These are phyloP conservation scores for Deilephila porcellus DNA, from an alignment of 2,888 invertebrate species.

Conservation along the genomic window DNA sequence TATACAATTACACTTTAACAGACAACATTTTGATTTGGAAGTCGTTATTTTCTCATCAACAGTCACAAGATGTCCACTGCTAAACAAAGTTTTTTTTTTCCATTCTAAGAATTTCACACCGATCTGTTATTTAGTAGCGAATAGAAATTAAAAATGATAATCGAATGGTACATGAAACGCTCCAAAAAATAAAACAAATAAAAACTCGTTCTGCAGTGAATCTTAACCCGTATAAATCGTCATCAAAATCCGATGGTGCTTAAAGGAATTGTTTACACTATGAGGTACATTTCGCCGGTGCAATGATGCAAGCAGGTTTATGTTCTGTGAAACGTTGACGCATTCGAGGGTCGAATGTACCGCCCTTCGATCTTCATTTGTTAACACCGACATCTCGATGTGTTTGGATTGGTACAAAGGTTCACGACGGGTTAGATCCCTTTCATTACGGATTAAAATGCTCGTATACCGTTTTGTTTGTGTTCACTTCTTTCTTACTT, in stretches of 20 bases:
- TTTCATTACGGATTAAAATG: constrained; percentile 15
- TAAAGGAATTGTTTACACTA: constrained; percentile 47
- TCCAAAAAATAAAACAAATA: too few species aligned
- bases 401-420: constrained; percentile 15
- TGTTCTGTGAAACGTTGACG: constrained; percentile 78
- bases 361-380: constrained; percentile 57
- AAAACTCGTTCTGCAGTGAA: not conserved
- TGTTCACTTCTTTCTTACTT: not conserved
- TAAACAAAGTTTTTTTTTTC: too few species aligned
- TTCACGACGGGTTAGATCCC: not conserved
- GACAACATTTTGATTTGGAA: too few species aligned
- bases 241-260: constrained; percentile 45
- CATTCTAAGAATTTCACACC: too few species aligned
- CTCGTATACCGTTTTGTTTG: not conserved
- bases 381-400: constrained; percentile 20
- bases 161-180: too few species aligned
- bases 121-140: too few species aligned
- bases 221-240: constrained; percentile 27
- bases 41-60: too few species aligned
- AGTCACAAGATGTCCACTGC: too few species aligned
- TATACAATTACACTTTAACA: too few species aligned
- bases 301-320: constrained; percentile 76
- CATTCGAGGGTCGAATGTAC: constrained; percentile 45
- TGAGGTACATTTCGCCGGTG: constrained; percentile 58
- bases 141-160: too few species aligned